Evolutionary conservation across 2,797 vertebrate genomes (phyloP), one percentile per base, ranked within the genome.

Genomic region (Xiphorhynchus erythropygius): DNA sequence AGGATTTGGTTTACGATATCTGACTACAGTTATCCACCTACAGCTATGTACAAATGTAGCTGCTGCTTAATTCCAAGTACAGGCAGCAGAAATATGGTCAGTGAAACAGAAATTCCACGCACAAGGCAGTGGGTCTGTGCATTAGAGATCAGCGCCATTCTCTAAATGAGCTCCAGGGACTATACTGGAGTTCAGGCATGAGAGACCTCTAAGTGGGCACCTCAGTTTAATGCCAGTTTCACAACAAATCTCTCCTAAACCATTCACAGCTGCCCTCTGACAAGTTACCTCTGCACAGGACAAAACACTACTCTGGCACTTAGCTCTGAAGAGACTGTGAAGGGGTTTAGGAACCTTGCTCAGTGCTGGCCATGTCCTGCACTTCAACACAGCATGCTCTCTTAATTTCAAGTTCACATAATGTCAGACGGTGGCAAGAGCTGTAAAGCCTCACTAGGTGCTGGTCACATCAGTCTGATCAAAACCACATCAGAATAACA

Each of bases 101-200:
- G 7, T 12, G 25, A 53, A 89, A 67, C 7, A 33, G 27, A 32
- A 47, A 15, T 63, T 74, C 13, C 32, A 44, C 0, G 2, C 49
- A 52, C 3, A 24, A 59, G 13, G 44, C 71, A 83, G 35, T 0
- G 0, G 10, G 30, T 22, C 21, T 4, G 1, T 25, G 28, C 22
- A 18, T 18, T 11, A 22, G 24, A 35, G 24, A 88, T 23, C 8
- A 1, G 22, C 35, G 50, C 10, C 4, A 1, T 18, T 19, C 39
- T 49, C 55, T 27, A 53, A 73, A 73, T 42, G 15, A 60, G 33
- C 24, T 62, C 33, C 52, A 49, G 49, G 6, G 32, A 41, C 53
- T 18, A 32, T 28, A 3, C 2, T 17, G 10, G 19, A 59, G 32
- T 42, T 47, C 44, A 84, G 65, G 12, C 13, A 71, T 8, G 2